These are phyloP conservation scores for Conger conger DNA, from an alignment of 2,113 vertebrate species.

Conservation along the genomic window DNA sequence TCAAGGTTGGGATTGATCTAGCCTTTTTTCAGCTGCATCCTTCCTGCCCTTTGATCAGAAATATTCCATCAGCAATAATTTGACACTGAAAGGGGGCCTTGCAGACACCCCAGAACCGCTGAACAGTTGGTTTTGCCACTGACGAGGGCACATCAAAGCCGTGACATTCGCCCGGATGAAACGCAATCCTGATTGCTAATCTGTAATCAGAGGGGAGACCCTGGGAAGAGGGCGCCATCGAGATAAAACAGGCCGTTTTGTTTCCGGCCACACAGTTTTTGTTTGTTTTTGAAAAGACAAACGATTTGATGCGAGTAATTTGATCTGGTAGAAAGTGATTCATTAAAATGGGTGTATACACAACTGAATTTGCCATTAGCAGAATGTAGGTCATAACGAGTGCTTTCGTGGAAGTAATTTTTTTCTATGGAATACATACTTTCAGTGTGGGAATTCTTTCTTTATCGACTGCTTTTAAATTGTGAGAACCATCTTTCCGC, in stretches of 20 bases:
- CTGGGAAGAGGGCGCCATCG: neutral
- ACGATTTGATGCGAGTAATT: no score
- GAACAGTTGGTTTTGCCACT: neutral
- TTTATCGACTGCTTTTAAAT: no score
- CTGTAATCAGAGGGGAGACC: conserved; percentile 2
- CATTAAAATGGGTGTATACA: no score
- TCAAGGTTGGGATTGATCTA: conserved; percentile 22
- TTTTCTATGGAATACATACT: no score
- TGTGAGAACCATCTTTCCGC: no score
- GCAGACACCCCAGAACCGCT: neutral
- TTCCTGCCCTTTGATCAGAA: conserved; percentile 26
- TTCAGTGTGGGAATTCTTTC: no score
- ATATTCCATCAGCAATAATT: conserved; percentile 15
- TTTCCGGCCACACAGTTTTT: neutral
- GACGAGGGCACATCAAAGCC: conserved; percentile 15
- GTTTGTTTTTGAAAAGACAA: neutral
- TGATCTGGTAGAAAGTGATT: no score
- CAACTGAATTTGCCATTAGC: no score
- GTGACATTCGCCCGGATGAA: neutral
- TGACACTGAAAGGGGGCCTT: conserved; percentile 18
- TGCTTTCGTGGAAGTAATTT: no score
- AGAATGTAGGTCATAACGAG: no score
- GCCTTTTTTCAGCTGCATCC: neutral
- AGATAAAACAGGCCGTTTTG: neutral
- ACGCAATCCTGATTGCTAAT: conserved; percentile 9